phyloP scores from a whole-genome alignment of 1,140 invertebrate species.

The Babylonia areolata region DNA sequence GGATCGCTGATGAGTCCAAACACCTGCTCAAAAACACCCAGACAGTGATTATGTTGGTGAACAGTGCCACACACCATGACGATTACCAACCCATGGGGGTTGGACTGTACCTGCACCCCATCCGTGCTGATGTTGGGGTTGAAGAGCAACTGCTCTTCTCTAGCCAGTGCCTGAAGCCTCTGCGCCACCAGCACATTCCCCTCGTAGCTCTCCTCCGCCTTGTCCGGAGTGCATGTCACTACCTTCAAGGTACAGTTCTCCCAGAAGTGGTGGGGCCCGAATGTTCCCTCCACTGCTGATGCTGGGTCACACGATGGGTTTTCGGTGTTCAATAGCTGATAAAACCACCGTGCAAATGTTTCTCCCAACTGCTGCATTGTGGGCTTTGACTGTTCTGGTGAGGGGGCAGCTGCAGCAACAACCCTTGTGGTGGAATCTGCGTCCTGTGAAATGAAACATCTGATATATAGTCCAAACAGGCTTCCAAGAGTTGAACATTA shows the following conservation, averaged over 20 bases:
- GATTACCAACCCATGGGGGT: slow-evolving; percentile 81
- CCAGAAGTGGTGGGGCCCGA: slow-evolving; percentile 80
- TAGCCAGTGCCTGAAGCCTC: slow-evolving; percentile 72
- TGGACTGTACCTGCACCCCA: slow-evolving; percentile 78
- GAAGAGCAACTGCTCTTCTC: slow-evolving; percentile 78
- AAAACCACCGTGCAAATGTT: slow-evolving; percentile 82
- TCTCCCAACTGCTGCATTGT: slow-evolving; percentile 75
- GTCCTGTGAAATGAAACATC: neutral
- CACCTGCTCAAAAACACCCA: slow-evolving; percentile 82
- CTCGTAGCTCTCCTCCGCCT: slow-evolving; percentile 48
- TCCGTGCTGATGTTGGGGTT: slow-evolving; percentile 79
- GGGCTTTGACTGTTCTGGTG: neutral
- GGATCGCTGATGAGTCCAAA: slow-evolving; percentile 81
- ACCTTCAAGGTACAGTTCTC: slow-evolving; percentile 74
- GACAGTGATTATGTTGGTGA: slow-evolving; percentile 76
- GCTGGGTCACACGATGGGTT: slow-evolving; percentile 53
- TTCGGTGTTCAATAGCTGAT: slow-evolving; percentile 77
- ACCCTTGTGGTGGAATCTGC: neutral
- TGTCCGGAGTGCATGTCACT: slow-evolving; percentile 53
- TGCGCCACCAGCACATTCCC: slow-evolving; percentile 68
- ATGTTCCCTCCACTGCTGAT: slow-evolving; percentile 45
- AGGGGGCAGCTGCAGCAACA: neutral
- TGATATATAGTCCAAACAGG: too few species aligned
- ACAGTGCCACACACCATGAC: slow-evolving; percentile 81
- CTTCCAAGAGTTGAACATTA: too few species aligned